Percentiles rank a stretch among this genome's conserved stretches.
phyloP scores from a whole-genome alignment of 35 echinoderm and acorn worm genomes.

The Stichopus chloronotus region DNA sequence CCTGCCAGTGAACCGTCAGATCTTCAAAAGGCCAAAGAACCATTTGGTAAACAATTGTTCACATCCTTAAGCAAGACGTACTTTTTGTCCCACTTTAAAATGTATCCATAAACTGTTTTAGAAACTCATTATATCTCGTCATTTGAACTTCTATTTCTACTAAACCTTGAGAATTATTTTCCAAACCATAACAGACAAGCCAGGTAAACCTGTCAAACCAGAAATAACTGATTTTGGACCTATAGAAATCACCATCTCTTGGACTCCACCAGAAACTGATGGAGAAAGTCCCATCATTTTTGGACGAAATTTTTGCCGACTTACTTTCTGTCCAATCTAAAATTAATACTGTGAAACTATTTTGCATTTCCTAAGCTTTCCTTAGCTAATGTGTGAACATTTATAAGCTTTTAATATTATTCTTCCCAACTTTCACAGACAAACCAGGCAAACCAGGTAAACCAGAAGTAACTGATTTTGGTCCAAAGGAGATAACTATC shows the following conservation, averaged over 20 bases:
- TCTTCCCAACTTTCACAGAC: constrained; percentile 55
- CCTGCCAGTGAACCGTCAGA: constrained; percentile 76
- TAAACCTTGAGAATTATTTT: not conserved
- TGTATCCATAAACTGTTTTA: no score
- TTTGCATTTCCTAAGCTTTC: no score
- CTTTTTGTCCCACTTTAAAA: no score
- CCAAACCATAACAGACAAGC: constrained; percentile 63
- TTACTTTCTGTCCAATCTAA: no score
- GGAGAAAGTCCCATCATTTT: constrained; percentile 59
- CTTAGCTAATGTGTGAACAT: no score
- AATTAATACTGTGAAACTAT: no score
- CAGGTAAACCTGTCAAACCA: constrained; percentile 81
- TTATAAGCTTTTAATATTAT: constrained; percentile 3
- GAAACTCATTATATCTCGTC: no score
- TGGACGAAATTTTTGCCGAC: not conserved
- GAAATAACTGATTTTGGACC: constrained; percentile 53
- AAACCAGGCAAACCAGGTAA: constrained; percentile 69
- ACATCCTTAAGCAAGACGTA: not conserved
- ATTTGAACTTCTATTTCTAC: not conserved
- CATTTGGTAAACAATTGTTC: constrained; percentile 61
- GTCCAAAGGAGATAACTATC: constrained; percentile 63
- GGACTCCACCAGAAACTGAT: constrained; percentile 76
- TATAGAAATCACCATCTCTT: not conserved
- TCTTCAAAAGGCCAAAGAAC: constrained; percentile 64
- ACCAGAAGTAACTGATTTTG: constrained; percentile 55